Percentiles rank a stretch among this genome's conserved stretches.
phyloP scores from a whole-genome alignment of 2,888 invertebrate genomes.

The Meiosimyza platycephala region DNA sequence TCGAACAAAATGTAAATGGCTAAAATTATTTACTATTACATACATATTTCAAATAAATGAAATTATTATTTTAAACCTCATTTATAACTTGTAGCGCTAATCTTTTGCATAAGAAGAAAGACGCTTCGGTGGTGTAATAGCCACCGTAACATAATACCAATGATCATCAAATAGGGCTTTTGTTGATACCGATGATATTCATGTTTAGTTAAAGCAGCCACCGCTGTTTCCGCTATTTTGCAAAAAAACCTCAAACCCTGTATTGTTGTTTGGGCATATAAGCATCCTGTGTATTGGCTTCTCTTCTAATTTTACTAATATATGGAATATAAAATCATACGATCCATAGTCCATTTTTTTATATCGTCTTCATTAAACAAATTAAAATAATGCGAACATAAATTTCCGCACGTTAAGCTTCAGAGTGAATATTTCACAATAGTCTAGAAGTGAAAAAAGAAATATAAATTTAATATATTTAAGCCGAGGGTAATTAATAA shows the following conservation, averaged over 20 bases:
- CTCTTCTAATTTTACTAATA: slow-evolving; percentile 70
- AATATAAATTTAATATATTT: not conserved
- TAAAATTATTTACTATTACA: slow-evolving; percentile 40
- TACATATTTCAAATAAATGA: not conserved
- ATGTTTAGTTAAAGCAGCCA: slow-evolving; percentile 71
- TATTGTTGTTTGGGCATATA: slow-evolving; percentile 64
- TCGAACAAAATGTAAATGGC: slow-evolving; percentile 67
- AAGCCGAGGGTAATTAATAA: no score
- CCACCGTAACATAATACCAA: slow-evolving; percentile 73
- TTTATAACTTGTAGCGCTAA: slow-evolving; percentile 70
- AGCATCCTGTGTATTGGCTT: slow-evolving; percentile 41
- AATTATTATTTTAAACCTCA: slow-evolving; percentile 65
- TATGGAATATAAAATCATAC: slow-evolving; percentile 72
- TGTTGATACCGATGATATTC: slow-evolving; percentile 70
- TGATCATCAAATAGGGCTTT: slow-evolving; percentile 65
- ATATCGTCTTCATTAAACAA: slow-evolving; percentile 68
- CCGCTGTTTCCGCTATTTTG: slow-evolving; percentile 69
- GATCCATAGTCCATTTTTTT: slow-evolving; percentile 71
- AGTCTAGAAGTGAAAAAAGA: slow-evolving; percentile 51
- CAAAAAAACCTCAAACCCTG: slow-evolving; percentile 73
- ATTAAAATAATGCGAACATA: slow-evolving; percentile 70
- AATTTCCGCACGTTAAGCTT: slow-evolving; percentile 60
- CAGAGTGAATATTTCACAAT: slow-evolving; percentile 62
- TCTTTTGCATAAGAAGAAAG: slow-evolving; percentile 71
- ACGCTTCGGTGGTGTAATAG: slow-evolving; percentile 67